Percentiles rank a stretch among this genome's conserved stretches.
Conservation (phyloP, 2,113 vertebrate species). For the Malurus cyaneus region DNA sequence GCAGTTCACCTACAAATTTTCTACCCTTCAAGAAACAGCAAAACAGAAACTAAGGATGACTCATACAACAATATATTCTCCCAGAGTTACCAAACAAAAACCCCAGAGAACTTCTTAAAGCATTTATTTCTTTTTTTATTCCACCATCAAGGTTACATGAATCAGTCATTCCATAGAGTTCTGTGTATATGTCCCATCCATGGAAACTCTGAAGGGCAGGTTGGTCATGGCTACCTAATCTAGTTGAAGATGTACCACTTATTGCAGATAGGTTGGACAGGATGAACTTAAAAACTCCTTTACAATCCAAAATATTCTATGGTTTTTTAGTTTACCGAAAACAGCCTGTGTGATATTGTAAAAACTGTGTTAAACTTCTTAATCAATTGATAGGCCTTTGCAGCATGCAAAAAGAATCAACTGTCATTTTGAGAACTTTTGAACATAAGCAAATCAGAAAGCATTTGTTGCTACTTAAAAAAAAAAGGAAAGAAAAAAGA, state of each 20-base stretch:
- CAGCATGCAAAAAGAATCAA: background rate
- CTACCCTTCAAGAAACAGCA: background rate
- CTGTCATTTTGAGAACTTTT: background rate
- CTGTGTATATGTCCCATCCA: too few species aligned
- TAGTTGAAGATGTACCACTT: background rate
- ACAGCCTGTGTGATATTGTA: background rate
- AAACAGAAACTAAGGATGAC: background rate
- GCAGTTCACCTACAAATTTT: background rate
- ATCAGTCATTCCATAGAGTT: background rate
- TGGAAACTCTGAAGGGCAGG: background rate
- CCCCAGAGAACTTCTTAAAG: background rate
- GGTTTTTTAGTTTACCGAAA: background rate
- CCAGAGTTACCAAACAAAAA: background rate
- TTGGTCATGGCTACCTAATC: fast-evolving
- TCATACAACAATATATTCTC: background rate
- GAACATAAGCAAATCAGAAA: background rate
- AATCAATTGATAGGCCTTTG: background rate
- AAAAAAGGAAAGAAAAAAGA: background rate
- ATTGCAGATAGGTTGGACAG: background rate
- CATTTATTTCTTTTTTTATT: background rate
- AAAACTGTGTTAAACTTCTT: background rate
- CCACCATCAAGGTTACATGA: background rate
- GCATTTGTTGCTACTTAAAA: background rate
- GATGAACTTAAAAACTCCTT: background rate
- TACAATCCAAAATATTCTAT: background rate